Conservation (phyloP, 2,113 vertebrate genomes). For the Cyprinus carpio region DNA sequence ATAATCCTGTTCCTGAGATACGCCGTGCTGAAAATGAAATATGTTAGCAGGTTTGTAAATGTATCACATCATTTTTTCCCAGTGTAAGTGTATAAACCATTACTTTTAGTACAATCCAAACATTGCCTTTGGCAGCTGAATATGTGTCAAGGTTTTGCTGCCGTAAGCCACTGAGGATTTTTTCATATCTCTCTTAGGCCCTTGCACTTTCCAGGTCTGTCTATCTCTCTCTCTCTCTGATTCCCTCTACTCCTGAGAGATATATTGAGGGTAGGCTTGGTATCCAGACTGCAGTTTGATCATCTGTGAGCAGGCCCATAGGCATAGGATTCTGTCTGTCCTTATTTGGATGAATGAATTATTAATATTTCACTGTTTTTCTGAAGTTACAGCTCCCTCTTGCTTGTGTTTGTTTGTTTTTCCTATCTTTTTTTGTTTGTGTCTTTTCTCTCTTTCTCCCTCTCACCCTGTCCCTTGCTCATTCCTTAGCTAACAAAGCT, state of each 20-base stretch:
- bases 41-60: slow-evolving; percentile 45
- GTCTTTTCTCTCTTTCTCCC: slow-evolving; percentile 3
- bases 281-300: slow-evolving; percentile 65
- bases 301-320: slow-evolving; percentile 58
- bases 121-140: slow-evolving; percentile 58
- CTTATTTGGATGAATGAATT: slow-evolving; percentile 73
- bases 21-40: slow-evolving; percentile 35
- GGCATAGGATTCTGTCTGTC: slow-evolving; percentile 59
- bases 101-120: slow-evolving; percentile 62
- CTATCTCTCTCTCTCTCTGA: slow-evolving; percentile 26
- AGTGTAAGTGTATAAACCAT: slow-evolving; percentile 62
- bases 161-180: slow-evolving; percentile 50
- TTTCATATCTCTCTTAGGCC: slow-evolving; percentile 33
- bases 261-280: slow-evolving; percentile 60
- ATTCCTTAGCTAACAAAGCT: slow-evolving; percentile 61
- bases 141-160: slow-evolving; percentile 62
- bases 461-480: background rate
- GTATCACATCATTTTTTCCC: slow-evolving; percentile 38
- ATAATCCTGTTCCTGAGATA: slow-evolving; percentile 49
- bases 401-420: slow-evolving; percentile 24
- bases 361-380: slow-evolving; percentile 67
- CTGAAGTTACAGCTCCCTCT: slow-evolving; percentile 49
- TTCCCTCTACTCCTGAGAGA: slow-evolving; percentile 54
- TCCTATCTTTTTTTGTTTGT: slow-evolving; percentile 35
- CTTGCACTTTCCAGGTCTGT: slow-evolving; percentile 27